Evolutionary conservation across 2,113 vertebrate species (phyloP), one percentile per base, ranked within the genome.

Genomic region (Callocephalon fimbriatum): DNA sequence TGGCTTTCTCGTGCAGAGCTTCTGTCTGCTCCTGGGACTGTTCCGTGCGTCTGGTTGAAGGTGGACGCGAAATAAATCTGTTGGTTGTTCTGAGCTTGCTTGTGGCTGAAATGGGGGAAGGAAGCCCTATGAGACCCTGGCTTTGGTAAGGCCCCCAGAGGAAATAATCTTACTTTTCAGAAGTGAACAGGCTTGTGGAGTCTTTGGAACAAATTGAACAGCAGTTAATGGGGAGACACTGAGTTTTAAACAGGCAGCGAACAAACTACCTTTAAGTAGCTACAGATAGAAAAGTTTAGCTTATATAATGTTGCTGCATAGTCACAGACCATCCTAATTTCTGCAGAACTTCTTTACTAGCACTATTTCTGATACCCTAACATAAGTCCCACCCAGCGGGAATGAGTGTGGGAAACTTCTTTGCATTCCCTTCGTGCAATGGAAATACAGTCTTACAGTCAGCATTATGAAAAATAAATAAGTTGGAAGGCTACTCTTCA

Each of bases 51-150:
- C 40, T 12, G 27, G 2, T 0, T 32, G 66, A 7, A 32, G 62
- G 1, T 2, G 35, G 54, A 2, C 2, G 3, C 20, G 1, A 27
- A 25, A 9, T 53, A 14, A 37, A 27, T 22, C 5, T n/a, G 10
- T 9, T 29, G 15, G 17, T 6, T 38, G 4, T 1, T 22, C 10
- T 5, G 15, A 59, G 58, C 20, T 83, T 47, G 37, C 16, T n/a
- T 44, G 58, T n/a, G 42, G 32, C 38, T 61, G 29, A 21, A 54
- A 8, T 1, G 17, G 7, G 44, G 15, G 12, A 2, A 5, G 9
- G n/a, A 53, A 40, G 9, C 10, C 2, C 14, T 8, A 1, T 29
- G 81, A 79, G 38, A 7, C 27, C 7, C 10, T 14, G 32, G 7
- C 31, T 32, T 16, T 53, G 50, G 3, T 40, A 8, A 42, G 22